Conservation (phyloP, 2,797 vertebrate genomes). For the Eospalax fontanierii region DNA sequence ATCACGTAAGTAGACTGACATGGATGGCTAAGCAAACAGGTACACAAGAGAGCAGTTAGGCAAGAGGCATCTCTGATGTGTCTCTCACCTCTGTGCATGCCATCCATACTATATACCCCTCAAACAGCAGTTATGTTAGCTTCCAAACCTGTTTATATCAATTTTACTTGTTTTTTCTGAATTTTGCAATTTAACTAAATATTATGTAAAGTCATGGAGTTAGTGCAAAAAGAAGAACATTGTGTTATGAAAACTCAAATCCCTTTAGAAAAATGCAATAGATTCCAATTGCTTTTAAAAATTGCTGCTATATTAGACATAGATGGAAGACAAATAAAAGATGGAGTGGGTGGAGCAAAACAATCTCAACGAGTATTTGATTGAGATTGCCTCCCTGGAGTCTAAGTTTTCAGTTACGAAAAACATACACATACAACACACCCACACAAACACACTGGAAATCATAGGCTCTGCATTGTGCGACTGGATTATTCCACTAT, state of each 20-base stretch:
- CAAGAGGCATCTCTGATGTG: background rate
- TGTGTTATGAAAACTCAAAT: constrained; percentile 67
- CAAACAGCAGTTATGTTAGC: background rate
- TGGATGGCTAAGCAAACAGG: background rate
- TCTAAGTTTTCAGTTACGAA: constrained; percentile 21
- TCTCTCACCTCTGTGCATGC: background rate
- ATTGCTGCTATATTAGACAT: constrained; percentile 61
- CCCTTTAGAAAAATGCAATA: constrained; percentile 47
- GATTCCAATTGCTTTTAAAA: constrained; percentile 64
- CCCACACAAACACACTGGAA: background rate
- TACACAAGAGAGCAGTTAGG: background rate
- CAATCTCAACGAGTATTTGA: constrained; percentile 7
- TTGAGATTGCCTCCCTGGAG: constrained; percentile 48
- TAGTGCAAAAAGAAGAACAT: constrained; percentile 50
- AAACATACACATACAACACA: background rate
- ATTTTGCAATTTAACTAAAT: constrained; percentile 54
- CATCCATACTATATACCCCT: background rate
- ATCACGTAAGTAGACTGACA: background rate
- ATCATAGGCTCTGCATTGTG: background rate
- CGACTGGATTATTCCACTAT: constrained; percentile 34
- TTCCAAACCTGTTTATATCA: constrained; percentile 18
- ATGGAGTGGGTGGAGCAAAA: constrained; percentile 33
- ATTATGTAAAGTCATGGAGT: constrained; percentile 15
- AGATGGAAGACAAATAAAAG: constrained; percentile 59
- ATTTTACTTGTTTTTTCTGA: constrained; percentile 25